phyloP scores from a whole-genome alignment of 2,797 vertebrate genomes.

The Phataginus tetradactyla region DNA sequence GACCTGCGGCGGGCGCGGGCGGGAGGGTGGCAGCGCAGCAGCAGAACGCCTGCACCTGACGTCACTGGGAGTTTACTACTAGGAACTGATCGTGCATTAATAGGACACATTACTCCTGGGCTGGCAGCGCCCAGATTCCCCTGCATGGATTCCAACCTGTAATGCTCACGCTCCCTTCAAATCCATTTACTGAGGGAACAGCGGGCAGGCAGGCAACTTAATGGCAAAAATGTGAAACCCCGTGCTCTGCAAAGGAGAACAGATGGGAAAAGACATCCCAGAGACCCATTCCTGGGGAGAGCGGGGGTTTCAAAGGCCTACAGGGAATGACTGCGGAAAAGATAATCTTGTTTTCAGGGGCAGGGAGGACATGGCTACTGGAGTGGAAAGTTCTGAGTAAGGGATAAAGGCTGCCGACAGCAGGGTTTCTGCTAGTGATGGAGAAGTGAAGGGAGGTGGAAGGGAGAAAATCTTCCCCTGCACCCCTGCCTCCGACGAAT shows the following conservation, averaged over 20 bases:
- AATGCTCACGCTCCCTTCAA: background rate
- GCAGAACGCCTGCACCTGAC: slow-evolving; percentile 11
- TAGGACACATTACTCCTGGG: slow-evolving; percentile 30
- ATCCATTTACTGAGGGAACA: background rate
- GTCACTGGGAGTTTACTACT: slow-evolving; percentile 49
- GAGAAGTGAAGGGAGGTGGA: background rate
- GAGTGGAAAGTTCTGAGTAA: slow-evolving; percentile 50
- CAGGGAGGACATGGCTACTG: background rate
- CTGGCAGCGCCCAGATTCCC: slow-evolving; percentile 47
- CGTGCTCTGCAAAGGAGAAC: background rate
- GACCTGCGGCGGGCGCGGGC: background rate
- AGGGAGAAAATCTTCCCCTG: background rate
- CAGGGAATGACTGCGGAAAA: background rate
- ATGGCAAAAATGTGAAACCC: background rate
- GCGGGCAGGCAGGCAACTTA: background rate
- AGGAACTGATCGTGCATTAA: slow-evolving; percentile 37
- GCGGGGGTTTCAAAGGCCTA: background rate
- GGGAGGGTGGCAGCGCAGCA: background rate
- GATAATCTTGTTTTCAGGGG: slow-evolving; percentile 32
- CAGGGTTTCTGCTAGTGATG: slow-evolving; percentile 11
- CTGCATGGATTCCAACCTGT: background rate
- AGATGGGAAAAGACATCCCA: slow-evolving; percentile 56
- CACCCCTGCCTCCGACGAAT: background rate
- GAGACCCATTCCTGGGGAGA: slow-evolving; percentile 35
- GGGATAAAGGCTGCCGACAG: slow-evolving; percentile 9